Evolutionary conservation across 2,888 invertebrate genomes (phyloP).

Genomic region (Diaphora mendica): DNA sequence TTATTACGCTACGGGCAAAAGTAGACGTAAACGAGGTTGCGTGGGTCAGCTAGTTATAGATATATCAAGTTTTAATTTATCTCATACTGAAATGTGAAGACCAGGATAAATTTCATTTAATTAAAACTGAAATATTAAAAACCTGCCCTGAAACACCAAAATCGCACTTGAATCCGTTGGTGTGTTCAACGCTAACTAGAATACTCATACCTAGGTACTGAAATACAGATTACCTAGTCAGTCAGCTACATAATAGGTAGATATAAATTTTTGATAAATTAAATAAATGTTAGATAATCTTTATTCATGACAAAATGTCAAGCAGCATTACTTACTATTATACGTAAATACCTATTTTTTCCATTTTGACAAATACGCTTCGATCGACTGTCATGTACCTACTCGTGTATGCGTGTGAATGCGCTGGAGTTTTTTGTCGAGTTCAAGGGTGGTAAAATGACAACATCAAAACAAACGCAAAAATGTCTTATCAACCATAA

Average conservation of each 20-base stretch:
- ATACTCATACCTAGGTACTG: neutral
- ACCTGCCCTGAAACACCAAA: too few species aligned
- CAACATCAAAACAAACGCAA: neutral
- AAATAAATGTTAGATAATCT: neutral
- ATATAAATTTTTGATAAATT: neutral
- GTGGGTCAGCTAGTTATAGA: too few species aligned
- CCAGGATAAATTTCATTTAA: too few species aligned
- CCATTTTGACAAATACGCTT: slow-evolving; percentile 36
- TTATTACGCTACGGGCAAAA: too few species aligned
- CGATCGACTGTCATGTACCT: slow-evolving; percentile 22
- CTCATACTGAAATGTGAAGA: neutral
- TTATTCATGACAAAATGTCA: slow-evolving; percentile 13
- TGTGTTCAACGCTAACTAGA: neutral
- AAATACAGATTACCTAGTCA: neutral
- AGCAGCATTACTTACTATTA: slow-evolving; percentile 6
- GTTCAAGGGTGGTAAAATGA: slow-evolving; percentile 34
- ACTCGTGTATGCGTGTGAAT: slow-evolving; percentile 24
- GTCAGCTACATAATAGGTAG: neutral
- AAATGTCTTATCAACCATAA: slow-evolving; percentile 21
- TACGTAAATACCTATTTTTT: slow-evolving; percentile 43
- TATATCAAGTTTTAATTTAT: neutral
- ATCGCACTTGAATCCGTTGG: neutral
- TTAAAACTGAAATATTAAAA: neutral
- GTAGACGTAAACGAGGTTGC: too few species aligned
- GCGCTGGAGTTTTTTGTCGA: slow-evolving; percentile 22